These are phyloP conservation scores for Drosophila ercepeae DNA, from an alignment of 1,140 invertebrate genomes.

Conservation along the genomic window DNA sequence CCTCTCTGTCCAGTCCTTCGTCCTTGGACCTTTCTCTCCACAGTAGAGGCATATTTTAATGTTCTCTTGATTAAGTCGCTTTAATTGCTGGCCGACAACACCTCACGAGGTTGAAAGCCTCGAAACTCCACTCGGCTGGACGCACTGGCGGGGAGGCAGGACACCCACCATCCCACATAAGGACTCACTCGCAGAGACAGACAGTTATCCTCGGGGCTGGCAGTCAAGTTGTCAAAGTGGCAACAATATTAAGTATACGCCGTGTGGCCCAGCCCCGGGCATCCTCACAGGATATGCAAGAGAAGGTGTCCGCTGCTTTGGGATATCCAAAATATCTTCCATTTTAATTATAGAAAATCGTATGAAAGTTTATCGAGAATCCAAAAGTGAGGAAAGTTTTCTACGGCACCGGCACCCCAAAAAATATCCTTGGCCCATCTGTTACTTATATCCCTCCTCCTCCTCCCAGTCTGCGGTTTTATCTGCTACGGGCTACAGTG, in stretches of 20 bases:
- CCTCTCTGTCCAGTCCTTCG: neutral
- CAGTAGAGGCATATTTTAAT: constrained; percentile 53
- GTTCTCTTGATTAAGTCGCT: constrained; percentile 63
- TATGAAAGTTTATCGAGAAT: neutral
- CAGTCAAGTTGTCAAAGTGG: constrained; percentile 45
- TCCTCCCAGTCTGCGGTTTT: constrained; percentile 7
- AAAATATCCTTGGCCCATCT: constrained; percentile 16
- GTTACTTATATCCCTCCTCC: too few species aligned
- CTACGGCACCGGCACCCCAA: neutral
- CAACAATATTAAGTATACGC: constrained; percentile 43
- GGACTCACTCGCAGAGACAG: too few species aligned
- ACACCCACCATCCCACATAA: too few species aligned
- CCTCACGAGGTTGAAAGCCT: constrained; percentile 5
- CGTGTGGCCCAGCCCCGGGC: constrained; percentile 23
- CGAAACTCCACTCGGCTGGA: neutral
- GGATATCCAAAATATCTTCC: neutral
- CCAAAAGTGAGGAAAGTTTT: neutral
- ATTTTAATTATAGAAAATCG: too few species aligned
- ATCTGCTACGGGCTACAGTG: constrained; percentile 3
- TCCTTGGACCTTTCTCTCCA: neutral
- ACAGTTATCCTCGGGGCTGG: constrained; percentile 5
- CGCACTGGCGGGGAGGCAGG: too few species aligned
- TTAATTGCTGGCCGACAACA: constrained; percentile 54
- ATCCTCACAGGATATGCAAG: too few species aligned
- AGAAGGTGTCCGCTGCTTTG: too few species aligned